Base-by-base conservation (phyloP, 1,140 invertebrate species). In the Lordiphosa collinella region DNA sequence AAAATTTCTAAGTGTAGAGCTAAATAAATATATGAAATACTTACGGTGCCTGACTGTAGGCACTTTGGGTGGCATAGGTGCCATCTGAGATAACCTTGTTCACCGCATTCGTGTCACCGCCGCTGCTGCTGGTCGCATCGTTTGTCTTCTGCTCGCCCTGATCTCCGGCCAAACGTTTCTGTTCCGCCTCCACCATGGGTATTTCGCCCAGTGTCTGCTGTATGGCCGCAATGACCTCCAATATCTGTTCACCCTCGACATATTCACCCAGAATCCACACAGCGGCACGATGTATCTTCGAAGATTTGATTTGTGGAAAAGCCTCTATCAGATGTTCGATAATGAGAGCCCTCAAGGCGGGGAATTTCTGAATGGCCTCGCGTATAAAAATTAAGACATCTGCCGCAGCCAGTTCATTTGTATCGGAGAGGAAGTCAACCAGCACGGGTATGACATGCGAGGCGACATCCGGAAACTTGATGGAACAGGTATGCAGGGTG, bases 201-300 rank as follows among this genome's bases (percentile, higher is more conserved):
- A 98, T 91, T 62, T 97, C 96, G 50, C 96, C 96, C 7, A 99
- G 89, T 22, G 94, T 93, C 54, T 93, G 91, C 58, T 94, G 92
- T 16, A 98, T 91, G 61, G 93, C 92, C 41, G 91, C 92, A 87
- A 98, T 93, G 0, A 98, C 94, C 52, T 92, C 92, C 51, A 94
- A 91, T 25, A 98, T 96, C 64, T 98, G 95, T 3, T 94, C 91
- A 6, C 92, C 90, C 0, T 93, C 93, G 0, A 96, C 96, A 89
- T 99, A 99, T 90, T 99, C 98, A 25, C 98, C 98, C 31, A 99
- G 91, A 76, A 99, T 97, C 98, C 98, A 99, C n/a, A 99, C 90
- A 2, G 98, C 96, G 4, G 96, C 95, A 60, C 98, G 93, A 73
- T 98, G 95, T n/a, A 99, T 95, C 89, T 94, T 94, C 5, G 94